A percentile compares a stretch with the other conserved stretches of the same genome.
Evolutionary conservation across 1,140 invertebrate genomes (phyloP).

Genomic region (Vollenhovia emeryi): DNA sequence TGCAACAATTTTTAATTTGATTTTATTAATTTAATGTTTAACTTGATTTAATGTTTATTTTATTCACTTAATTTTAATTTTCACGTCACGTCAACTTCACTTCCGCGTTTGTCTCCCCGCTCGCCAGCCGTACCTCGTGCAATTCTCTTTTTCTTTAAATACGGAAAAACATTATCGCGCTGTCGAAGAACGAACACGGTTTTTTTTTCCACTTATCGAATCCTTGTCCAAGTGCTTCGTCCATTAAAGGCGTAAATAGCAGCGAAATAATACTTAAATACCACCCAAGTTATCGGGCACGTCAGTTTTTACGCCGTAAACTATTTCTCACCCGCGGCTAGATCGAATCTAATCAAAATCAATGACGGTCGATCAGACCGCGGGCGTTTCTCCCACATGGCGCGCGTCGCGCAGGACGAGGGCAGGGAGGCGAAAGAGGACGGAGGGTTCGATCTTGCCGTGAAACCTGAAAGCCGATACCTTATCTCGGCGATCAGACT

Average conservation of each 20-base stretch:
- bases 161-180: not conserved
- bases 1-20: not conserved
- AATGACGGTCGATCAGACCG: not conserved
- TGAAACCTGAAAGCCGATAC: not conserved
- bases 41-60: too few species aligned
- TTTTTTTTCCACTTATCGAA: not conserved
- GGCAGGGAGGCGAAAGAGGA: not conserved
- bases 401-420: not conserved
- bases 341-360: constrained; percentile 37
- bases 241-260: not conserved
- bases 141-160: not conserved
- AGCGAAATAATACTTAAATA: too few species aligned
- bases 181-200: too few species aligned
- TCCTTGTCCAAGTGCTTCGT: too few species aligned
- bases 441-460: not conserved
- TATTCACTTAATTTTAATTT: not conserved
- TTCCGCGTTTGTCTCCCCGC: not conserved
- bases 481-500: not conserved
- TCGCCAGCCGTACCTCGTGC: not conserved
- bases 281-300: not conserved
- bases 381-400: not conserved
- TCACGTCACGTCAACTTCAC: not conserved
- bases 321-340: not conserved
- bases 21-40: too few species aligned
- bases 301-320: not conserved